Evolutionary conservation across 2,888 invertebrate species (phyloP).

Genomic region (Platycnemis pennipes): DNA sequence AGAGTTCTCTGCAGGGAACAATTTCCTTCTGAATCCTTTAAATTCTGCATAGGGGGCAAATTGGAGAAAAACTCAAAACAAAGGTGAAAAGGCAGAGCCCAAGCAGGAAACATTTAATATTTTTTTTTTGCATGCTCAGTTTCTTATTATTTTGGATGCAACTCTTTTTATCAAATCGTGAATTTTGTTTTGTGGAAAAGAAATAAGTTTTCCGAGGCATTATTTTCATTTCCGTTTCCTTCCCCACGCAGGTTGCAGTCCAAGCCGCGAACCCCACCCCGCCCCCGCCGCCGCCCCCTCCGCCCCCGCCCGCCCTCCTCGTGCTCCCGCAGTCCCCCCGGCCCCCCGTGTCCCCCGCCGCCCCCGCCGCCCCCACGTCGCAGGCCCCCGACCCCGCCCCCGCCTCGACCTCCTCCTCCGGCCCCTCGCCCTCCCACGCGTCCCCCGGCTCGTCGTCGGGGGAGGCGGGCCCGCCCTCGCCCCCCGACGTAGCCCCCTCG

Average conservation of each 20-base stretch:
- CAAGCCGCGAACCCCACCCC: slow-evolving; percentile 54
- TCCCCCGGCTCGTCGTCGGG: slow-evolving; percentile 72
- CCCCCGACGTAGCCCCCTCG: slow-evolving; percentile 70
- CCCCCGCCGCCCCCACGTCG: slow-evolving; percentile 83
- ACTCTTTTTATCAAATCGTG: background rate
- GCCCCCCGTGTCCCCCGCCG: slow-evolving; percentile 77
- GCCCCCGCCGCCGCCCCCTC: slow-evolving; percentile 74
- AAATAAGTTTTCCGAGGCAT: no score
- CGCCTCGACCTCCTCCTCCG: slow-evolving; percentile 81
- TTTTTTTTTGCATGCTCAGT: background rate
- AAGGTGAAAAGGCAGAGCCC: no score
- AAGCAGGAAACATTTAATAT: no score
- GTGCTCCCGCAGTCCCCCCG: slow-evolving; percentile 73
- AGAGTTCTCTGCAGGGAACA: no score
- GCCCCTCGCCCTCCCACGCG: slow-evolving; percentile 78
- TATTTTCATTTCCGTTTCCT: background rate
- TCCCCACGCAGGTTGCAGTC: slow-evolving; percentile 76
- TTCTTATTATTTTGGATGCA: background rate
- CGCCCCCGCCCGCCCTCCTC: slow-evolving; percentile 75
- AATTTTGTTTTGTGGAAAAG: background rate
- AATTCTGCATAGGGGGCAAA: no score
- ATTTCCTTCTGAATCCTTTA: no score
- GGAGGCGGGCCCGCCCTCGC: slow-evolving; percentile 72
- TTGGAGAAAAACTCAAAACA: no score
- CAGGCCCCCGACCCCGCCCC: slow-evolving; percentile 77